phyloP scores from a whole-genome alignment of 2,113 vertebrate genomes.

The Vombatus ursinus region DNA sequence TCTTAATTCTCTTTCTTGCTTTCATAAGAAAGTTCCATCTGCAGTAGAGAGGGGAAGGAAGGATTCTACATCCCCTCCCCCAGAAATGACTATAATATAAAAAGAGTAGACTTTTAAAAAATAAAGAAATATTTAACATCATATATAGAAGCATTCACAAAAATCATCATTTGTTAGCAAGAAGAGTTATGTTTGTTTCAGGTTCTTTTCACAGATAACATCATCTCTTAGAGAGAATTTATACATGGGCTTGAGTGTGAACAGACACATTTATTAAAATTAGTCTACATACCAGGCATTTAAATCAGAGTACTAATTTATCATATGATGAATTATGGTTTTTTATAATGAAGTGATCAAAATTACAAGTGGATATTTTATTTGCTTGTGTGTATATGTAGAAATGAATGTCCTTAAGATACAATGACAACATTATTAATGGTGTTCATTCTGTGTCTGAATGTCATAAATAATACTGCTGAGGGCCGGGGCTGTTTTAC shows the following conservation, averaged over 20 bases:
- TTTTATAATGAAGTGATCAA: not conserved
- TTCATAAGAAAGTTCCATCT: not conserved
- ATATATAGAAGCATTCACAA: not conserved
- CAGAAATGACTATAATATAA: not conserved
- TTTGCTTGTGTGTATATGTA: not conserved
- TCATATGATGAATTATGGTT: not conserved
- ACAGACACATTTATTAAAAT: not conserved
- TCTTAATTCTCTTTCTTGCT: not conserved
- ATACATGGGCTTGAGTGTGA: not conserved
- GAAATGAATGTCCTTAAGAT: not conserved
- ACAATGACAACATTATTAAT: not conserved
- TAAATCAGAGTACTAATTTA: not conserved
- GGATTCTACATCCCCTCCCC: not conserved
- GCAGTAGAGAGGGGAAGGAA: not conserved
- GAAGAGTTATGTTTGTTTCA: not conserved
- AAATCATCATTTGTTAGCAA: not conserved
- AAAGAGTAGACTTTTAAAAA: not conserved
- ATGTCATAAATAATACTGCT: not conserved
- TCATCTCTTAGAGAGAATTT: not conserved
- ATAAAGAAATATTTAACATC: not conserved
- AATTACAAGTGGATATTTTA: not conserved
- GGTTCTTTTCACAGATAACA: not conserved
- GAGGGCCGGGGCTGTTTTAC: not conserved
- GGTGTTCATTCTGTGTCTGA: not conserved
- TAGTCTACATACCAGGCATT: not conserved